A percentile compares a stretch with the other conserved stretches of the same genome.
These are phyloP conservation scores for Samia ricini DNA, from an alignment of 1,140 invertebrate species.

Conservation along the genomic window DNA sequence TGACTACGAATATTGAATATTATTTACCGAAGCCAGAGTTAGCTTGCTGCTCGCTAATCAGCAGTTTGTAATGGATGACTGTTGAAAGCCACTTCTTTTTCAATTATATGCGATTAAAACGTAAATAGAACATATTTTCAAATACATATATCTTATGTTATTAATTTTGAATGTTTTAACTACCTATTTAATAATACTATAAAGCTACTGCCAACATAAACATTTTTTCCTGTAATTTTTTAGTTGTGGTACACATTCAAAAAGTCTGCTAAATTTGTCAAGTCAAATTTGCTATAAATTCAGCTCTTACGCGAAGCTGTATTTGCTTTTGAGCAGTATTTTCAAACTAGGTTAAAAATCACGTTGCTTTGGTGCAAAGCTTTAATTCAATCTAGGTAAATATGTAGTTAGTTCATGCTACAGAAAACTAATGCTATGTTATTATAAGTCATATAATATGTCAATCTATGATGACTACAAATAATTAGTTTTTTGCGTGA, in stretches of 20 bases:
- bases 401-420: neutral
- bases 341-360: conserved; percentile 22
- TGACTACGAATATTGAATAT: conserved; percentile 60
- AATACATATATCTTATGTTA: neutral
- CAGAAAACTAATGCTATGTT: no score
- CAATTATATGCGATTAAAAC: neutral
- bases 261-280: no score
- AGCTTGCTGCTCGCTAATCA: conserved; percentile 47
- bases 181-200: neutral
- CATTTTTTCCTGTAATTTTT: no score
- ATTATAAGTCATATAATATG: no score
- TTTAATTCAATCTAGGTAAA: neutral
- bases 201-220: neutral
- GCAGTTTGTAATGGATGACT: conserved; percentile 37
- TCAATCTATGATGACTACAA: no score
- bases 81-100: conserved; percentile 6
- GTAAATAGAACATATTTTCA: neutral
- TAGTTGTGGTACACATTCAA: neutral
- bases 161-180: no score
- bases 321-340: conserved; percentile 5
- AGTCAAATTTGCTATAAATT: conserved; percentile 10
- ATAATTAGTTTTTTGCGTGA: no score
- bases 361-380: conserved; percentile 5
- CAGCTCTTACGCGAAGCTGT: conserved; percentile 11
- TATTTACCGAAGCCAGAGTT: conserved; percentile 38